Conservation (phyloP, 2,113 vertebrate species). For the Cavia aperea region DNA sequence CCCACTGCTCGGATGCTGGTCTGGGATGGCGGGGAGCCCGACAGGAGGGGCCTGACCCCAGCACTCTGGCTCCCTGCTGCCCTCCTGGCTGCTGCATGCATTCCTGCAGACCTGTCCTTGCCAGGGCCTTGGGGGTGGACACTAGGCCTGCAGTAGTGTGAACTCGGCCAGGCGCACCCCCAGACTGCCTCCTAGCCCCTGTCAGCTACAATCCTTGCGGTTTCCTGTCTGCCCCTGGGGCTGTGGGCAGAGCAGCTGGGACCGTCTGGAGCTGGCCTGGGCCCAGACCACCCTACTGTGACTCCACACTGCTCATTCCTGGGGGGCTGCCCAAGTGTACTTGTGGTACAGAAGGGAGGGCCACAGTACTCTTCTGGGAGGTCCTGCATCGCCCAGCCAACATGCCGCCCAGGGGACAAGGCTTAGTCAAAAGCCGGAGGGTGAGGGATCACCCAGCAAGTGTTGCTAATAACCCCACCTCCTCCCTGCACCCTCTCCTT, state of each 20-base stretch:
- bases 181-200: neutral
- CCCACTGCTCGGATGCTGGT: neutral
- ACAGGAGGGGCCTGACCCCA: neutral
- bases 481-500: rapidly evolving
- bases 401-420: neutral
- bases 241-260: neutral
- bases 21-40: neutral
- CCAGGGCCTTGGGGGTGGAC: neutral
- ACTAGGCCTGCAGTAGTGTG: neutral
- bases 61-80: neutral
- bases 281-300: neutral
- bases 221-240: neutral
- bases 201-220: neutral
- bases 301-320: neutral
- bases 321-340: neutral
- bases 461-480: neutral
- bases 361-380: neutral
- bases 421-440: rapidly evolving
- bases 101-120: neutral
- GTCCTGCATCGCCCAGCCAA: rapidly evolving
- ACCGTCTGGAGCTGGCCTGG: neutral
- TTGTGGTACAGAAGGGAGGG: neutral
- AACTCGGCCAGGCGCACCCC: neutral
- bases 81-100: neutral
- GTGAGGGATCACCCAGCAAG: neutral